Evolutionary conservation across 2,113 vertebrate genomes (phyloP).

Genomic region (Oryzias javanicus): DNA sequence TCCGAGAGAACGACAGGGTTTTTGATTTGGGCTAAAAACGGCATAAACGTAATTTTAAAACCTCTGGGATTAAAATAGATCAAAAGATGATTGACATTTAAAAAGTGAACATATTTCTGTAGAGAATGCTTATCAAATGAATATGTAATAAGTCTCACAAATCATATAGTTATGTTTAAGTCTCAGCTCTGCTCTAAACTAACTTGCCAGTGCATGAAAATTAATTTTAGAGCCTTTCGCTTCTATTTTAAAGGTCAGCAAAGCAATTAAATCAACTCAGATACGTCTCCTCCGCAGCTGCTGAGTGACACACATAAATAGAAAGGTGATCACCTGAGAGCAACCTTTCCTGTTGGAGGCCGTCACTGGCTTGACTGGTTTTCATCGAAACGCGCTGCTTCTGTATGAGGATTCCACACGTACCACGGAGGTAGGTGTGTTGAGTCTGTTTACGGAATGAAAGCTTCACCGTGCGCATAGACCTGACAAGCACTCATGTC

Average conservation of each 20-base stretch:
- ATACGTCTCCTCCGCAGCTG: constrained; percentile 22
- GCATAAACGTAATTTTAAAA: no score
- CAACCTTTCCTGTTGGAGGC: constrained; percentile 3
- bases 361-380: constrained; percentile 54
- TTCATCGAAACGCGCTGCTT: constrained; percentile 9
- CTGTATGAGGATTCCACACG: constrained; percentile 29
- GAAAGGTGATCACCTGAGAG: constrained; percentile 2
- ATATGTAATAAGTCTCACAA: no score
- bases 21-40: no score
- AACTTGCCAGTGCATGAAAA: constrained; percentile 32
- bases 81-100: no score
- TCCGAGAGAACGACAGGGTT: no score
- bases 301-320: constrained; percentile 20
- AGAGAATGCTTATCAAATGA: no score
- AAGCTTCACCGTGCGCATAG: constrained; percentile 30
- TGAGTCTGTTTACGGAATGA: constrained; percentile 21
- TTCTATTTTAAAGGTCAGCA: constrained; percentile 49
- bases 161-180: no score
- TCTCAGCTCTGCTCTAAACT: not conserved
- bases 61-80: no score
- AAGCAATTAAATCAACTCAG: constrained; percentile 41
- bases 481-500: constrained; percentile 38
- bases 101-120: no score
- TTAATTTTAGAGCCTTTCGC: constrained; percentile 22
- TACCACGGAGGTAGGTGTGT: constrained; percentile 39